Conservation (phyloP, 1,140 invertebrate genomes). For the Drosophila nebulosa region DNA sequence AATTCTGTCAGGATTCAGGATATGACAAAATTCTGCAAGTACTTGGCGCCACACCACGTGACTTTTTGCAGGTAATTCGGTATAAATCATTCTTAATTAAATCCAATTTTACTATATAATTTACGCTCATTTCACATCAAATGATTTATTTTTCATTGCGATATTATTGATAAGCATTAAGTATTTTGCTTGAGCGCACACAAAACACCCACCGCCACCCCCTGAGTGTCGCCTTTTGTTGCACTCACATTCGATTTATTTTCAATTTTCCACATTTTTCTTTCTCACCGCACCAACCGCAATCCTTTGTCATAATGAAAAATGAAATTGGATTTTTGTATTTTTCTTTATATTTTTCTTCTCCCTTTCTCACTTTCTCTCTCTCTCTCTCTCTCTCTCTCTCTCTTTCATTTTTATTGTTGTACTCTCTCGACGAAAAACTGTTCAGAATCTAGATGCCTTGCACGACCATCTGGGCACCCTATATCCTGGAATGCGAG, state of each 20-base stretch:
- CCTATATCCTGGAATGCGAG: slow-evolving; percentile 95
- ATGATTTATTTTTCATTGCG: slow-evolving; percentile 63
- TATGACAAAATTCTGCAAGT: slow-evolving; percentile 96
- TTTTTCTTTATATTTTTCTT: neutral
- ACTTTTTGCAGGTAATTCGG: slow-evolving; percentile 90
- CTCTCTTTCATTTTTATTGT: neutral
- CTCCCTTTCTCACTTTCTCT: neutral
- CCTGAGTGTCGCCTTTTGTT: slow-evolving; percentile 52
- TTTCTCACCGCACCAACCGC: slow-evolving; percentile 54
- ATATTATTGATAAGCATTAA: slow-evolving; percentile 71
- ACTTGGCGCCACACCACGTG: slow-evolving; percentile 93
- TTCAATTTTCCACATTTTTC: slow-evolving; percentile 78
- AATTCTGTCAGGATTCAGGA: slow-evolving; percentile 96
- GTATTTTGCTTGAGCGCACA: slow-evolving; percentile 67
- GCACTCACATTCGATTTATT: slow-evolving; percentile 79
- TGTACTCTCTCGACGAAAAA: neutral
- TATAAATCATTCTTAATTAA: slow-evolving; percentile 48
- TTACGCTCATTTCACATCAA: slow-evolving; percentile 51
- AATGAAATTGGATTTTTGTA: slow-evolving; percentile 76
- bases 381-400: neutral
- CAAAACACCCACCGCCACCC: slow-evolving; percentile 21
- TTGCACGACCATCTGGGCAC: slow-evolving; percentile 96
- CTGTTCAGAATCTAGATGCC: slow-evolving; percentile 91
- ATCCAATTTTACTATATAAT: slow-evolving; percentile 39
- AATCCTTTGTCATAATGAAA: slow-evolving; percentile 72